Evolutionary conservation across 2,888 invertebrate species (phyloP).

Genomic region (Patella pellucida): DNA sequence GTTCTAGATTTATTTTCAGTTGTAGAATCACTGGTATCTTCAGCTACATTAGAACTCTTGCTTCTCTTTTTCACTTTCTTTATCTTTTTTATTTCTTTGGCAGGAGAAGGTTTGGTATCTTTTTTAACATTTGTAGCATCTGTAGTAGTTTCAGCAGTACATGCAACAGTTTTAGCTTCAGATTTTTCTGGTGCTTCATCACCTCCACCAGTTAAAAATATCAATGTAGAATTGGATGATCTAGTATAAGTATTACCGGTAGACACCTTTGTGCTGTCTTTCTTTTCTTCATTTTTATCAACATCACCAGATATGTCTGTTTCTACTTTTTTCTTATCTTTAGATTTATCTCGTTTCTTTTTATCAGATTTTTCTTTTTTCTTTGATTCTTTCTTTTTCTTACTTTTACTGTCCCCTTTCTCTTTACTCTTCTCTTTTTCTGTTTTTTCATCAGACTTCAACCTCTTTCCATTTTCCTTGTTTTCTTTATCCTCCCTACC

Average conservation of each 20-base stretch:
- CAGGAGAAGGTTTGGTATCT: constrained; percentile 11
- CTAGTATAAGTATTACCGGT: neutral
- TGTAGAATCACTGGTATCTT: neutral
- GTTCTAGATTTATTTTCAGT: neutral
- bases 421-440: constrained; percentile 72
- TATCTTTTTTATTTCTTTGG: constrained; percentile 13
- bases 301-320: constrained; percentile 48
- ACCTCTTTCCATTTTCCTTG: constrained; percentile 68
- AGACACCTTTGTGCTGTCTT: neutral
- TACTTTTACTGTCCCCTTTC: constrained; percentile 60
- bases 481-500: constrained; percentile 23
- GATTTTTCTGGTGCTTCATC: constrained; percentile 22
- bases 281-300: constrained; percentile 22
- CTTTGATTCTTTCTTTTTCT: constrained; percentile 36
- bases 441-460: constrained; percentile 66
- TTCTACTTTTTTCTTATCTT: constrained; percentile 58
- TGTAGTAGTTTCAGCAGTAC: constrained; percentile 12
- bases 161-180: constrained; percentile 17
- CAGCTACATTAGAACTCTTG: no score
- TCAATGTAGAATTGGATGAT: constrained; percentile 9
- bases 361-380: constrained; percentile 42
- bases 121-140: constrained; percentile 17
- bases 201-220: constrained; percentile 9
- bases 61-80: constrained; percentile 11
- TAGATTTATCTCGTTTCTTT: constrained; percentile 38